Conservation (phyloP, 2,113 vertebrate genomes). For the Sander vitreus region DNA sequence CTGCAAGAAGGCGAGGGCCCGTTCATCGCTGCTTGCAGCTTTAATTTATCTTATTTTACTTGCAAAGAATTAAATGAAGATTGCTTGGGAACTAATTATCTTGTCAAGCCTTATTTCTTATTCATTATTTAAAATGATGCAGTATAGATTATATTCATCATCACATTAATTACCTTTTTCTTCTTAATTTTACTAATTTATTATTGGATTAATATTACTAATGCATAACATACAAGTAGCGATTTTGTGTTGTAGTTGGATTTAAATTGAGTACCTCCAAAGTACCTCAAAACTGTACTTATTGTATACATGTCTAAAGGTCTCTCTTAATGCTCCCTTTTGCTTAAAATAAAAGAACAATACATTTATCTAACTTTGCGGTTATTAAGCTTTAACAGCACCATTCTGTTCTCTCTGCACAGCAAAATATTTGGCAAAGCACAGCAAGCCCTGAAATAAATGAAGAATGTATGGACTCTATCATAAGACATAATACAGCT, state of each 20-base stretch:
- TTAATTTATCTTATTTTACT: constrained; percentile 14
- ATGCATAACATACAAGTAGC: background rate
- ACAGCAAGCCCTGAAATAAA: background rate
- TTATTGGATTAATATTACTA: background rate
- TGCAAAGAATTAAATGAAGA: background rate
- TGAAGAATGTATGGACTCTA: background rate
- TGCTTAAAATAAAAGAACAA: constrained; percentile 2
- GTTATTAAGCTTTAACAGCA: constrained; percentile 62
- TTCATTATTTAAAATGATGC: background rate
- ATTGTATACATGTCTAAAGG: too few relatives aligned
- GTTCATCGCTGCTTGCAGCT: too few relatives aligned
- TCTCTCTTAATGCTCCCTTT: background rate
- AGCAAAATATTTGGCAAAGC: background rate
- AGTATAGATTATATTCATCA: background rate
- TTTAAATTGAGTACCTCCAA: background rate
- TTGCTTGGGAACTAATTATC: constrained; percentile 2
- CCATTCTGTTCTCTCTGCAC: background rate
- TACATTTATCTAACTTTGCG: constrained; percentile 37
- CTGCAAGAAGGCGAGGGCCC: too few relatives aligned
- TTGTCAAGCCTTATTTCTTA: constrained; percentile 1
- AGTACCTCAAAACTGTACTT: background rate
- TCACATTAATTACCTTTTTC: background rate
- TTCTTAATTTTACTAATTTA: background rate
- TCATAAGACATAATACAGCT: constrained; percentile 7
- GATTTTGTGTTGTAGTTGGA: background rate